Base-by-base conservation (phyloP, 2,797 vertebrate genomes). In the Oceanodroma leucorhoa region DNA sequence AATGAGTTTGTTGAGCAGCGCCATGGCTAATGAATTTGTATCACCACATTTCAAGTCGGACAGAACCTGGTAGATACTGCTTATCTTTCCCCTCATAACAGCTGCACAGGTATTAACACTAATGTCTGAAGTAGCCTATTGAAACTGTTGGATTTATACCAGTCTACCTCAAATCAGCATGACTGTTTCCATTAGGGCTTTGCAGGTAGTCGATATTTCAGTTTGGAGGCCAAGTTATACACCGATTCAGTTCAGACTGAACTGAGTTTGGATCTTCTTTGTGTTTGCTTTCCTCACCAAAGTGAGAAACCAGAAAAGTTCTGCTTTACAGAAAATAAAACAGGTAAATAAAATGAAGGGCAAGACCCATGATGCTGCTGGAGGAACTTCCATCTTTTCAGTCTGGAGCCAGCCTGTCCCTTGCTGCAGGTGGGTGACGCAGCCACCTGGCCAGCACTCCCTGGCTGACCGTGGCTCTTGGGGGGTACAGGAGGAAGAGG, bases 391-490 rank as follows among this genome's bases (percentile, higher is more conserved):
- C 27, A 41, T 24, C 54, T 46, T 60, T 50, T 80, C 48, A 40
- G 6, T 27, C 24, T 7, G 23, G 21, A 72, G 15, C 32, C n/a
- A 77, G 27, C 13, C 15, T 6, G 40, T 77, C 9, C 36, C 29
- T 65, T 0, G 0, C 41, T 61, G 64, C 41, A n/a, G 16, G 57
- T 24, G 38, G 48, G 40, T 38, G 30, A 46, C 1, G 1, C 15
- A 26, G 23, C 23, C 19, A 54, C 34, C 57, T 58, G 43, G n/a
- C 30, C 66, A 62, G 27, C 20, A 7, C 27, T 40, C 19, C 48
- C 27, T 0, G 4, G 3, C 18, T 75, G 57, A 30, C 32, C 0
- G 1, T 14, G 2, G 48, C 17, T 77, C 6, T 21, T 48, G 16
- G 9, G 5, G 11, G 8, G 5, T 9, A 15, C 4, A 57, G 21